Base-by-base conservation (phyloP, 1,140 invertebrate species). In the Glossosoma conforme region DNA sequence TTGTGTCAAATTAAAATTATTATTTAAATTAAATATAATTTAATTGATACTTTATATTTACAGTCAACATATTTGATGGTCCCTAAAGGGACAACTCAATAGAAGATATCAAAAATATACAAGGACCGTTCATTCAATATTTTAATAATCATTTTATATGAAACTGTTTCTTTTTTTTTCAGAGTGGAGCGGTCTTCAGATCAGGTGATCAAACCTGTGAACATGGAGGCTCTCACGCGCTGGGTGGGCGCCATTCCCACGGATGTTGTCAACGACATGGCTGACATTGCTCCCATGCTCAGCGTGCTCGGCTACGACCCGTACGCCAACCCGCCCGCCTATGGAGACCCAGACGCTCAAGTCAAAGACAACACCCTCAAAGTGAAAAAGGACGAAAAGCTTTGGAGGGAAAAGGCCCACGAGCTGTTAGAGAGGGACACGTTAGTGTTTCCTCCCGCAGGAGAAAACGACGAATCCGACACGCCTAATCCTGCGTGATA, bases 191-290 rank as follows among this genome's bases (percentile, higher is more conserved):
- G 94, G 46, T 98, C 95, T 11, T 96, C 93, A 52, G 96, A 99
- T 77, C 96, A 99, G 79, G 95, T 99, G 42, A 93, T 98, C 65
- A 97, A 97, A 68, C 94, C 97, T 4, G 87, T 99, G 10, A 98
- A 98, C 77, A 72, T 94, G 50, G 94, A 98, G 72, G 96, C 96
- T 6, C 73, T 99, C 37, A 85, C 85, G 54, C 97, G 97, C 75
- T 99, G 97, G 97, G 94, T 97, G 25, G 93, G 90, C 25, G 78
- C 87, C 58, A 86, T 98, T 64, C 94, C 94, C 17, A 78, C 83
- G 17, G 93, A 97, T 70, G 93, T 97, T 18, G 81, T 93, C 22
- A 77, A 78, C 53, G 89, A 96, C 65, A 94, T 96, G 91, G 83
- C 86, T 2, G 82, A 86, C 52, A 83, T 96, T 56, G 93, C 93